Base-by-base conservation (phyloP, 2,888 invertebrate genomes). In the Aspidiotus rigidus region DNA sequence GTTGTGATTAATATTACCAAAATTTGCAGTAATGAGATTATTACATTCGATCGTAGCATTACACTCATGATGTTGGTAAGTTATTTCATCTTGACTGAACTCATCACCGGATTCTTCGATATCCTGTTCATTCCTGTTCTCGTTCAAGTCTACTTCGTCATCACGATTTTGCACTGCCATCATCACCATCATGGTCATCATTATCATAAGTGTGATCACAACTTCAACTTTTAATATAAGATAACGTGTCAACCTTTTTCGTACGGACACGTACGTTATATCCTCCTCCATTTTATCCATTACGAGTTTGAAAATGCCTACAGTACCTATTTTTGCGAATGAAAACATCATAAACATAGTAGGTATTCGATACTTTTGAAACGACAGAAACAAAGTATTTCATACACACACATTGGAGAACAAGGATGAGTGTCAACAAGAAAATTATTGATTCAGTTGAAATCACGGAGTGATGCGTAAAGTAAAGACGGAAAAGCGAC, bases 101-200 rank as follows among this genome's bases (percentile, higher is more conserved):
- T 64, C 49, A 10, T 62, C 62, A 41, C 17, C 59, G 3, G 10
- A 59, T 9, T 17, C 9, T 49, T 64, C 64, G 7, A 40, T 54
- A 7, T 64, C 64, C 39, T 64, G 54, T 39, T 64, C 64, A 54
- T 54, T 54, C 15, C 10, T 28, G 6, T 64, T 54, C 40, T 55
- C 16, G 28, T 64, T 54, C n/a, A 54, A 53, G 40, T 55, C 39
- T n/a, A 7, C 15, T 1, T 49, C 17, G n/a, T 64, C 64, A n/a
- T 64, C 64, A 15, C 64, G 10, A n/a, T 54, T 64, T 40, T 64
- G 64, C 17, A 64, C 64, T 8, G 64, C 64, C 64, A 64, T 64
- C 64, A 64, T 64, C n/a, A 64, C 53, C 64, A 64, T 64, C 64
- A 64, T 64, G 8, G 64, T 64, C 64, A 64, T 64, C 64, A 64